phyloP scores from a whole-genome alignment of 1,140 invertebrate species.

The Stegodyphus dumicola region DNA sequence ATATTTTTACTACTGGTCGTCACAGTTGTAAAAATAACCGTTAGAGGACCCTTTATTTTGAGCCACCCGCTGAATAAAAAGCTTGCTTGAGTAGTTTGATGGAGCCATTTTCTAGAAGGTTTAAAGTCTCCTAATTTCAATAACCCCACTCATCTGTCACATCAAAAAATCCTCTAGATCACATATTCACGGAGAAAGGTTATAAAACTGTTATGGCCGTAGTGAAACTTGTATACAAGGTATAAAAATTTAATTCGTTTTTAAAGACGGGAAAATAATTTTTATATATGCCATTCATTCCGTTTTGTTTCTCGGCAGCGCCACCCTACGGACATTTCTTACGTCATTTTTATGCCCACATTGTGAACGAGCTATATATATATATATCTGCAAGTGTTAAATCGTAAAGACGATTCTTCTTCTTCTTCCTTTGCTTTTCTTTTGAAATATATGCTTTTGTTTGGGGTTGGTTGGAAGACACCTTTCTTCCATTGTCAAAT shows the following conservation, averaged over 20 bases:
- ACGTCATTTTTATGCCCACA: slow-evolving; percentile 30
- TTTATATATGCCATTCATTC: slow-evolving; percentile 42
- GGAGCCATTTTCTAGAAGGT: slow-evolving; percentile 38
- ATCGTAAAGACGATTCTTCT: slow-evolving; percentile 14
- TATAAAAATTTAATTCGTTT: slow-evolving; percentile 60
- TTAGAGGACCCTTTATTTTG: slow-evolving; percentile 54
- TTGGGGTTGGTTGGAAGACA: slow-evolving; percentile 4
- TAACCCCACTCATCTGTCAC: slow-evolving; percentile 47
- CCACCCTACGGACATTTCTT: neutral
- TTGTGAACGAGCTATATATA: slow-evolving; percentile 38
- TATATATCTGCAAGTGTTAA: slow-evolving; percentile 29
- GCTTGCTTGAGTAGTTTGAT: slow-evolving; percentile 37
- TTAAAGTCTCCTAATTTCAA: slow-evolving; percentile 60
- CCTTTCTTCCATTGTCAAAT: slow-evolving; percentile 20
- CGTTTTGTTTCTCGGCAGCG: neutral
- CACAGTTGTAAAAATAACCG: slow-evolving; percentile 59
- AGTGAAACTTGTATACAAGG: slow-evolving; percentile 40
- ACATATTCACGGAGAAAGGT: slow-evolving; percentile 21
- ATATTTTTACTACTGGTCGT: slow-evolving; percentile 48
- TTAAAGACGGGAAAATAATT: slow-evolving; percentile 58
- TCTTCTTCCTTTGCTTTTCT: neutral
- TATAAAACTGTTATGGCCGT: slow-evolving; percentile 55
- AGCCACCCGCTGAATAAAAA: slow-evolving; percentile 7
- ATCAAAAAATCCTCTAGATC: slow-evolving; percentile 50
- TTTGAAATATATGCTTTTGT: slow-evolving; percentile 41